Percentiles rank a stretch among this genome's conserved stretches.
Conservation (phyloP, 2,797 vertebrate genomes). For the Luscinia luscinia region DNA sequence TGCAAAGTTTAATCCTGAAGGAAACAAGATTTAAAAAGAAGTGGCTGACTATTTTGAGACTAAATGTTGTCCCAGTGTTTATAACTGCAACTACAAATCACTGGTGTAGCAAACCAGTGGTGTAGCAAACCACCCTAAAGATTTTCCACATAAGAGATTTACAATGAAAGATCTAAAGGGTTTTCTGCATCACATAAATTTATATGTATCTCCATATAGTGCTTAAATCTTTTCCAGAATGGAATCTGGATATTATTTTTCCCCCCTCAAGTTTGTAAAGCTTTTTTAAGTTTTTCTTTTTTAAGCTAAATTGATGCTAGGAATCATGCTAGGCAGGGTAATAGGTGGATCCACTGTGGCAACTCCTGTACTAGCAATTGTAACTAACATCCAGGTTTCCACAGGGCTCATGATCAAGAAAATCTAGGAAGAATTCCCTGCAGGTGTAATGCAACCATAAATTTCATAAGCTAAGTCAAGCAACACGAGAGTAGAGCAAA, state of each 20-base stretch:
- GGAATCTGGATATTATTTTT: not conserved
- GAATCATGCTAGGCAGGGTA: not conserved
- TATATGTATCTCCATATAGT: not conserved
- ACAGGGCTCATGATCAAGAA: not conserved
- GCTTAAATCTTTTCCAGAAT: not conserved
- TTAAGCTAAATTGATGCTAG: not conserved
- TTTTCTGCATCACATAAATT: not conserved
- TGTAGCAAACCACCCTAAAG: not conserved
- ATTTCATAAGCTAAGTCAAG: not conserved
- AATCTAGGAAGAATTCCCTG: slow-evolving; percentile 4
- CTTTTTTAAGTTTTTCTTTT: not conserved
- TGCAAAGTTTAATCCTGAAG: not conserved
- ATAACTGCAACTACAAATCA: not conserved
- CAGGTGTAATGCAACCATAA: not conserved
- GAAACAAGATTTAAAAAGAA: not conserved
- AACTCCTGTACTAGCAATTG: not conserved
- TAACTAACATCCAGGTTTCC: not conserved
- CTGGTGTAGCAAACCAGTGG: not conserved
- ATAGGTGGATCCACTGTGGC: not conserved
- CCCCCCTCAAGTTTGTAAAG: not conserved
- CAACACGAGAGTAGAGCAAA: not conserved
- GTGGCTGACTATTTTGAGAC: not conserved
- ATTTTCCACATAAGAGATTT: not conserved
- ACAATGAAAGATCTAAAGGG: not conserved
- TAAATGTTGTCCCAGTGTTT: not conserved